Conservation (phyloP, 2,888 invertebrate genomes). For the Zaprionus bogoriensis region DNA sequence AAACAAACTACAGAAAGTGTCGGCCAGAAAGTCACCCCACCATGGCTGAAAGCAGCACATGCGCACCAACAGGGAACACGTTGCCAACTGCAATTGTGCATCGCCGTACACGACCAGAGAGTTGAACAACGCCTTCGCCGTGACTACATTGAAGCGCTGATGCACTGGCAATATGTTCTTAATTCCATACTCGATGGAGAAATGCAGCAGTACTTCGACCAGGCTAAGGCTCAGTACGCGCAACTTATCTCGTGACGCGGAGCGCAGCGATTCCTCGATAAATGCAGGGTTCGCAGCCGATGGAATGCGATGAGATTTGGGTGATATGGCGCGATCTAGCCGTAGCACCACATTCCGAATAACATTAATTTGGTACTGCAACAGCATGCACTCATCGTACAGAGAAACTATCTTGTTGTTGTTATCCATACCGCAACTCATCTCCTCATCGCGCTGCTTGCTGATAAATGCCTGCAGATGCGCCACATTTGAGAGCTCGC, state of each 20-base stretch:
- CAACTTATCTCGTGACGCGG: slow-evolving; percentile 92
- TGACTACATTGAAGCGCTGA: slow-evolving; percentile 81
- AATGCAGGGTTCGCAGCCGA: slow-evolving; percentile 14
- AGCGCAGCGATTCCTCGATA: slow-evolving; percentile 84
- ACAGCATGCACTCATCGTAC: slow-evolving; percentile 86
- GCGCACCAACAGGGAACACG: slow-evolving; percentile 90
- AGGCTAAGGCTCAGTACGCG: slow-evolving; percentile 91
- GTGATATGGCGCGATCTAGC: slow-evolving; percentile 86
- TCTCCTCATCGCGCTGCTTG: slow-evolving; percentile 86
- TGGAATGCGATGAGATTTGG: slow-evolving; percentile 75
- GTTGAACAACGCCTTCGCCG: slow-evolving; percentile 87
- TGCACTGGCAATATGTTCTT: slow-evolving; percentile 82
- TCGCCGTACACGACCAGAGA: slow-evolving; percentile 90
- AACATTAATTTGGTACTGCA: slow-evolving; percentile 94
- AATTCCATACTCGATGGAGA: slow-evolving; percentile 86
- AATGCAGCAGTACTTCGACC: slow-evolving; percentile 90
- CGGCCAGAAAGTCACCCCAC: slow-evolving; percentile 96
- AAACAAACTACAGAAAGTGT: slow-evolving; percentile 90
- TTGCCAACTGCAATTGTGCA: slow-evolving; percentile 90
- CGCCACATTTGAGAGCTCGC: slow-evolving; percentile 91
- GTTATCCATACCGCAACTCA: slow-evolving; percentile 82
- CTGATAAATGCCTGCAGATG: slow-evolving; percentile 93
- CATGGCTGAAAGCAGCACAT: slow-evolving; percentile 89
- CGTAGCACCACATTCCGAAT: slow-evolving; percentile 90
- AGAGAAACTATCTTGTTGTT: slow-evolving; percentile 83